Percentiles rank a stretch among this genome's conserved stretches.
phyloP scores from a whole-genome alignment of 1,140 invertebrate genomes.

The Limonius californicus region DNA sequence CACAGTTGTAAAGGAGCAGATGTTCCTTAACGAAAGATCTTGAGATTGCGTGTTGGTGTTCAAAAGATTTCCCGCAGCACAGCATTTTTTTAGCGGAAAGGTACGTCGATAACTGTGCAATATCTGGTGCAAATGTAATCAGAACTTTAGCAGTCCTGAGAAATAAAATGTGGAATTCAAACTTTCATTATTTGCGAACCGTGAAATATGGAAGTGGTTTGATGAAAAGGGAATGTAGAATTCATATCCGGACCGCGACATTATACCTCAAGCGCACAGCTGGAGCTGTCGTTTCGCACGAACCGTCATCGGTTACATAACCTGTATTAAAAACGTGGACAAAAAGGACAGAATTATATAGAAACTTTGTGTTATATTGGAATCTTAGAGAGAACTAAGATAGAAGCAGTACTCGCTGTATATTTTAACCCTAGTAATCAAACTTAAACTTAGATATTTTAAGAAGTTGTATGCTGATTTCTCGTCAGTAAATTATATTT shows the following conservation, averaged over 20 bases:
- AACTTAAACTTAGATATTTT: no score
- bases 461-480: no score
- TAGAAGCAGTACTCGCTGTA: no score
- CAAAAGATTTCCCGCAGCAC: no score
- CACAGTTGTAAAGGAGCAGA: no score
- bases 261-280: conserved; percentile 33
- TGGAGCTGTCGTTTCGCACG: conserved; percentile 27
- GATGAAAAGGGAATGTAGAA: conserved; percentile 34
- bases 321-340: conserved; percentile 13
- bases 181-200: conserved; percentile 31
- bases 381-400: no score
- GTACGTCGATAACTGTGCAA: conserved; percentile 5
- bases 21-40: no score
- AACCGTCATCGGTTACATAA: conserved; percentile 13
- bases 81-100: no score
- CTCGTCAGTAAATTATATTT: no score
- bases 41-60: no score
- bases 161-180: conserved; percentile 19
- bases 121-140: conserved; percentile 12
- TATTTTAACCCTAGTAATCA: no score
- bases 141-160: conserved; percentile 3
- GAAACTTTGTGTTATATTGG: neutral
- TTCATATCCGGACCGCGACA: conserved; percentile 35
- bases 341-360: conserved; percentile 2
- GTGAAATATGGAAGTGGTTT: conserved; percentile 30